Base-by-base conservation (phyloP, 2,113 vertebrate species). In the Jacana jacana region DNA sequence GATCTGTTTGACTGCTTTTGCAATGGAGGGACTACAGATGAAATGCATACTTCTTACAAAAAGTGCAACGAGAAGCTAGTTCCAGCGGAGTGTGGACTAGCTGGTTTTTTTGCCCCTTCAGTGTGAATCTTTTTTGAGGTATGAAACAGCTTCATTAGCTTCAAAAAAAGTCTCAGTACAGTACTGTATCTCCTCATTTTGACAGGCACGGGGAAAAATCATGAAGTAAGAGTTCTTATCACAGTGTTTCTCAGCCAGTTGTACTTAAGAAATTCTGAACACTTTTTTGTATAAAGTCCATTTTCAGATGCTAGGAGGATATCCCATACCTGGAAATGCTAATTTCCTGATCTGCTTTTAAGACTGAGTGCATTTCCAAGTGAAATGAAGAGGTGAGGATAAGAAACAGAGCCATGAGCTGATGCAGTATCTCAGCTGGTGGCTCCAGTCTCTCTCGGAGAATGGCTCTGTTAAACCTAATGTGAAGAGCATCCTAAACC, bases 291-390 rank as follows among this genome's bases (percentile, higher is more conserved):
- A 44, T 51, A 11, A 95, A 88, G 24, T 49, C 57, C 19, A 46
- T 89, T 91, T 94, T 92, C 57, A 78, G 57, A 68, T 64, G 11
- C 30, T 69, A 55, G 35, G 9, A 72, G 57, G 20, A 11, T 86
- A 81, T 88, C 51, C 31, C 14, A 10, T 84, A 73, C 48, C 57
- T 88, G 48, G 22, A 88, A 86, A 61, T 90, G 25, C 77, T 94
- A 83, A 77, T 82, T 94, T 96, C 39, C 64, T 60, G 46, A 52
- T 83, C 30, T 17, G 8, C 68, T 96, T 88, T 90, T 90, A 81
- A 71, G 37, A 83, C 60, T 66, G 63, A 86, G 33, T 3, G 2
- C 6, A 28, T 71, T 90, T 93, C 80, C 33, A 76, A 72, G 65
- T 78, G 72, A 88, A 87, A 89, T 49, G 44, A 83, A 70, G 65